Conservation (phyloP, 2,113 vertebrate genomes). For the Hipposideros armiger region DNA sequence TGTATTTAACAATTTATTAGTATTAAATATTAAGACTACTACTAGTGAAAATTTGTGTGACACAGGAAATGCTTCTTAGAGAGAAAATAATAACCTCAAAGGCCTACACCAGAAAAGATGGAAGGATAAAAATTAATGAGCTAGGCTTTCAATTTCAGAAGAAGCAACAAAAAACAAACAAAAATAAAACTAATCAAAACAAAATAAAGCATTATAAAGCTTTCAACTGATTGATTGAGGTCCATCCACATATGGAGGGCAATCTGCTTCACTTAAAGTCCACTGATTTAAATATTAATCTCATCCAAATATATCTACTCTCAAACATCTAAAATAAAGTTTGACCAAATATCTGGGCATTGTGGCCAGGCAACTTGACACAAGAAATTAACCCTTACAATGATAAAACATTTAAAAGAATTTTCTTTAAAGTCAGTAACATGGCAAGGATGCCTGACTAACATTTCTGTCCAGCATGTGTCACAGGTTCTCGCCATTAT, state of each 20-base stretch:
- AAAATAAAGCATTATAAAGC: slow-evolving; percentile 6
- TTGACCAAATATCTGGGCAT: background rate
- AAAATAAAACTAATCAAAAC: background rate
- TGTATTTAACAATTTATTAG: background rate
- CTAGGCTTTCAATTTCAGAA: slow-evolving; percentile 12
- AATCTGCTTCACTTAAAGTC: too few species aligned
- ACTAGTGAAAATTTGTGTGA: slow-evolving; percentile 10
- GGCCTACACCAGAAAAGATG: background rate
- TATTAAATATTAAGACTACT: slow-evolving; percentile 31
- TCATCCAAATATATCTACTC: background rate
- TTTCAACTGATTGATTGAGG: background rate
- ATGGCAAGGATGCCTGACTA: background rate
- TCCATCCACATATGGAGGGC: background rate
- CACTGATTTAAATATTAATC: too few species aligned
- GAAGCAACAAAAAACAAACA: background rate
- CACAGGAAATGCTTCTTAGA: background rate
- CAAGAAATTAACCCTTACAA: background rate
- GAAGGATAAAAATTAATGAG: background rate
- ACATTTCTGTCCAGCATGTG: background rate
- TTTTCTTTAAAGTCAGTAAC: background rate
- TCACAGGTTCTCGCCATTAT: background rate
- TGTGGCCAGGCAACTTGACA: background rate
- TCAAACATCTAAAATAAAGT: background rate
- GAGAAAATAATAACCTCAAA: background rate
- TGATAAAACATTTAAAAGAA: background rate